These are phyloP conservation scores for Catagonus wagneri DNA, from an alignment of 2,113 vertebrate species.

Conservation along the genomic window DNA sequence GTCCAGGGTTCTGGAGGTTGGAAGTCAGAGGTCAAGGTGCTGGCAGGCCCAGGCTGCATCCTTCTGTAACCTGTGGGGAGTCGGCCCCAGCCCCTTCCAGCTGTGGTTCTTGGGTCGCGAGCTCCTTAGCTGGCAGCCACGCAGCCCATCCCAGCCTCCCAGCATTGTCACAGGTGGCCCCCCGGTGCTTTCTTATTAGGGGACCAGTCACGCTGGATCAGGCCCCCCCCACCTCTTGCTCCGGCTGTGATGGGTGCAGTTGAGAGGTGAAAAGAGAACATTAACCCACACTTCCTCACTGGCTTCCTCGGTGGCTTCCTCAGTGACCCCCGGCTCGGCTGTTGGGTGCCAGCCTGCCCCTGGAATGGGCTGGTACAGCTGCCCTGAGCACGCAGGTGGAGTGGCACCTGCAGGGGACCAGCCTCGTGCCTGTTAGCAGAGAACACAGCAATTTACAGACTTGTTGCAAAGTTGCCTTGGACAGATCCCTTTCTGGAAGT, in stretches of 20 bases:
- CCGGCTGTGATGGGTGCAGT: neutral
- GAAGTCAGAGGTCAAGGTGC: neutral
- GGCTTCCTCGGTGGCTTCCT: rapidly evolving
- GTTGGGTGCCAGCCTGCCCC: too few species aligned
- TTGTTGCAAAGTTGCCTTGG: neutral
- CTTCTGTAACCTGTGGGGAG: neutral
- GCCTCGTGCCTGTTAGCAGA: neutral
- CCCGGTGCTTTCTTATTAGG: neutral
- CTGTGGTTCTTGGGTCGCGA: neutral
- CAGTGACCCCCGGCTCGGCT: neutral
- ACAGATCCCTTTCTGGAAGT: neutral
- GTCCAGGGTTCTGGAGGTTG: neutral
- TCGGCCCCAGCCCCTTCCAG: neutral
- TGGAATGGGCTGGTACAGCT: too few species aligned
- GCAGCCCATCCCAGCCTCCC: too few species aligned
- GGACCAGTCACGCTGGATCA: neutral
- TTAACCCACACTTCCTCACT: neutral
- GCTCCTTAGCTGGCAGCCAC: too few species aligned
- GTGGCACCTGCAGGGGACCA: too few species aligned
- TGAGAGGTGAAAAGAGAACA: neutral
- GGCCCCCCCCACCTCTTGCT: rapidly evolving
- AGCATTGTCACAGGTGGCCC: too few species aligned
- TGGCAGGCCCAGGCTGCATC: neutral
- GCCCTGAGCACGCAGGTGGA: rapidly evolving
- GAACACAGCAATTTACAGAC: neutral